Conservation (phyloP, 2,797 vertebrate genomes). For the Coregonus ussuriensis region DNA sequence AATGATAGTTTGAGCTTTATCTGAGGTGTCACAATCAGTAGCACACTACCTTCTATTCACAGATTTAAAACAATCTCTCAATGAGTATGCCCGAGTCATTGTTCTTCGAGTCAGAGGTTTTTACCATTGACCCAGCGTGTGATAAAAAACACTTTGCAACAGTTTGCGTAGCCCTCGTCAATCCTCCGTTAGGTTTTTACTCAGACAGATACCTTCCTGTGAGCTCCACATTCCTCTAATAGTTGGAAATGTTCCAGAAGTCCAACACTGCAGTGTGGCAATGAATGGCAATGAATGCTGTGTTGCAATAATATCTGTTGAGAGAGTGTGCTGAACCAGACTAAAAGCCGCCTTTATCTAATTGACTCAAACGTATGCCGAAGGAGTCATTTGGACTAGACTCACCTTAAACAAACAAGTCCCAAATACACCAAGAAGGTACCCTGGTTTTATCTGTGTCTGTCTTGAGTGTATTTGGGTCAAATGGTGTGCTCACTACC, state of each 20-base stretch:
- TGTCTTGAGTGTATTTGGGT: neutral
- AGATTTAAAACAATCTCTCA: constrained; percentile 1
- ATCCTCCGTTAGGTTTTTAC: constrained; percentile 52
- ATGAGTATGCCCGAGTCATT: neutral
- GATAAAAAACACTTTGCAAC: constrained; percentile 30
- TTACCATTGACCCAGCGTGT: constrained; percentile 25
- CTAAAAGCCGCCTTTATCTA: neutral
- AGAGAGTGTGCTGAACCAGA: neutral
- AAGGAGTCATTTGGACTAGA: neutral
- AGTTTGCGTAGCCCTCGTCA: constrained; percentile 19
- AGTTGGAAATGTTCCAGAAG: constrained; percentile 63
- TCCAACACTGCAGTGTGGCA: constrained; percentile 37
- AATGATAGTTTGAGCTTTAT: neutral
- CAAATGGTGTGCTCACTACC: neutral
- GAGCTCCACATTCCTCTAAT: constrained; percentile 72
- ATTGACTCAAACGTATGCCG: neutral
- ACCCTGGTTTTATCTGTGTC: neutral
- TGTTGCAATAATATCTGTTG: neutral
- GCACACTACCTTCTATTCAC: neutral
- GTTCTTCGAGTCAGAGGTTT: neutral
- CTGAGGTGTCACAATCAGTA: neutral
- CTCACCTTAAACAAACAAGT: neutral
- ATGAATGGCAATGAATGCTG: constrained; percentile 32
- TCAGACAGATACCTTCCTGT: constrained; percentile 52
- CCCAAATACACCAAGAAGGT: neutral